These are phyloP conservation scores for Bombus balteatus DNA, from an alignment of 1,140 invertebrate genomes.

Conservation along the genomic window DNA sequence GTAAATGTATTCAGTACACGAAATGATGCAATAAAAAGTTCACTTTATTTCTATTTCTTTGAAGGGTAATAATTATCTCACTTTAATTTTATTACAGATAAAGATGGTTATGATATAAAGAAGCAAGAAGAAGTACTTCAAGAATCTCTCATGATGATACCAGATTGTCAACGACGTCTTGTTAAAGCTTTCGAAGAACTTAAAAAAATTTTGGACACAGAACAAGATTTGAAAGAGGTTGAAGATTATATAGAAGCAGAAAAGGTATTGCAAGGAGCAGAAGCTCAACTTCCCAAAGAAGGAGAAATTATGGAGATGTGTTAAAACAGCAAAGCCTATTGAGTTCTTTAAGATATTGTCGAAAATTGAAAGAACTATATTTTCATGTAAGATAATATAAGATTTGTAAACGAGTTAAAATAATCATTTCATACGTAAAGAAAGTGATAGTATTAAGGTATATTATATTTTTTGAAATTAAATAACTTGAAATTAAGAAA, in stretches of 20 bases:
- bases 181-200: conserved; percentile 90
- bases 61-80: conserved; percentile 6
- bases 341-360: background rate
- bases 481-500: background rate
- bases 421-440: conserved; percentile 48
- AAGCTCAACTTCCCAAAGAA: conserved; percentile 84
- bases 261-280: conserved; percentile 88
- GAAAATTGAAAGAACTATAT: conserved; percentile 32
- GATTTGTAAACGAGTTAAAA: conserved; percentile 24
- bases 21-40: conserved; percentile 14
- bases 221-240: conserved; percentile 89
- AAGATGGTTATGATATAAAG: conserved; percentile 91
- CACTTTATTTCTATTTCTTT: background rate
- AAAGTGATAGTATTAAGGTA: conserved; percentile 29
- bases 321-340: conserved; percentile 55
- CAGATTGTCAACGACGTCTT: conserved; percentile 92
- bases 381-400: conserved; percentile 46
- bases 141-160: conserved; percentile 95
- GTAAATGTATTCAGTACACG: background rate
- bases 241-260: conserved; percentile 88
- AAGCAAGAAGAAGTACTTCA: conserved; percentile 95
- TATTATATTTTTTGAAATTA: conserved; percentile 36
- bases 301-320: conserved; percentile 70
- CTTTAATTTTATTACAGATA: conserved; percentile 81
- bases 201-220: conserved; percentile 88